Base-by-base conservation (phyloP, 2,113 vertebrate genomes). In the Scomber japonicus region DNA sequence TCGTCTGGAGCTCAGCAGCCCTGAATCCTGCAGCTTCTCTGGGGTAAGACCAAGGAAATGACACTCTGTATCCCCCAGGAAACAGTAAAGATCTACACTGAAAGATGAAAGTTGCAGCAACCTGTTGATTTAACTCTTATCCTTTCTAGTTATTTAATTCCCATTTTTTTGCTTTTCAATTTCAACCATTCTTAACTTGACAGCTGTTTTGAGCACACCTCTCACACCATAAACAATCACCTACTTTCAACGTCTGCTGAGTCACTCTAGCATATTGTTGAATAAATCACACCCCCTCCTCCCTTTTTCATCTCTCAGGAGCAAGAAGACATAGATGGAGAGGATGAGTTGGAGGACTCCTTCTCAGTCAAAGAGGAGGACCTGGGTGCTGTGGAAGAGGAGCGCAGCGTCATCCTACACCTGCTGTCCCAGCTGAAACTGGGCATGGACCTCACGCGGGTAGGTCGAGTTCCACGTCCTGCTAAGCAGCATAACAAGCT, bases 361-460 rank as follows among this genome's bases (percentile, higher is more conserved):
- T 94, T 93, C 90, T 94, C 96, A 0, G 90, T 96, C 81, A 95
- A 95, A 80, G 98, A 99, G 88, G 97, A 97, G 74, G 97, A 99
- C 60, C 93, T 99, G 78, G 96, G 96, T 16, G 97, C 96, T 0
- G 97, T 99, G 83, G 98, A 99, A 88, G 98, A 99, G 73, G 97
- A 99, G 59, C 97, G 97, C 67, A 99, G 98, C 11, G 95, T 99
- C 84, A 99, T 99, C 91, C 94, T 99, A 66, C 98, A 99, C 92
- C 97, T 99, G 78, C 93, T 99, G 84, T 99, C 98, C 40, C 98
- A 99, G 93, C 97, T 99, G 76, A 99, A 99, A 89, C 96, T 99
- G 64, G 98, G 98, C 94, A 99, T 99, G 98, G 98, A 99, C 89
- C 95, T 99, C 90, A 99, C 98, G 0, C 95, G 98, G 94, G 98